Evolutionary conservation across 2,888 invertebrate genomes (phyloP), one percentile per base, ranked within the genome.

Genomic region (Drosophila glabriapex): DNA sequence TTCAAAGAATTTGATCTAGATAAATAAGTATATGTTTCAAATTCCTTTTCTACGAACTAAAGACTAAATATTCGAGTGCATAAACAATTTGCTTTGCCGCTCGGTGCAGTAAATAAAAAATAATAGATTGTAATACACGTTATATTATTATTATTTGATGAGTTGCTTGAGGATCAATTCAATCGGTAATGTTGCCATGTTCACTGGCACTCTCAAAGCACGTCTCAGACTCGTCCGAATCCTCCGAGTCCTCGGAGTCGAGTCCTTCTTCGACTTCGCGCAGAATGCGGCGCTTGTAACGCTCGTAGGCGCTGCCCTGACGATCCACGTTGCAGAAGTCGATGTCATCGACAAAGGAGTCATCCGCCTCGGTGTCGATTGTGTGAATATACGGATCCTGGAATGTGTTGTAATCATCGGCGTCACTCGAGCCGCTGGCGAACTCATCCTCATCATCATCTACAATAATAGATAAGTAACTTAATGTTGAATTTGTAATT

Each of bases 271-370:
- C 76, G 10, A 65, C 46, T n/a, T 88, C 78, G 4, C 84, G 84
- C 1, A 91, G 46, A 1, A 95, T 92, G 70, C 92, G 94, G 0
- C 95, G 95, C 91, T 95, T 96, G 85, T 96, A 96, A 72, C 94
- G 95, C 0, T 96, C 96, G 82, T 96, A 96, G 16, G 95, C 94
- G 70, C 94, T 94, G 0, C 96, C 96, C 84, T 95, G 96, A 4
- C 94, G 93, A 67, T 95, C 94, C 0, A 95, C 95, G 89, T 96
- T 96, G 58, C 89, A 89, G 64, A 91, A 93, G 86, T 94, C 94
- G 35, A 94, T 81, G 83, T 93, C 94, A 73, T 93, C 93, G 50
- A 87, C 85, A 75, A 93, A 93, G 5, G 91, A 4, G 9, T 0
- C 85, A 35, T 89, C 87, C 2, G 89, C 91, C 64, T 93, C 93